These are phyloP conservation scores for Virgularia gustaviana DNA, from an alignment of 92 coral and sea anemone species.

Conservation along the genomic window DNA sequence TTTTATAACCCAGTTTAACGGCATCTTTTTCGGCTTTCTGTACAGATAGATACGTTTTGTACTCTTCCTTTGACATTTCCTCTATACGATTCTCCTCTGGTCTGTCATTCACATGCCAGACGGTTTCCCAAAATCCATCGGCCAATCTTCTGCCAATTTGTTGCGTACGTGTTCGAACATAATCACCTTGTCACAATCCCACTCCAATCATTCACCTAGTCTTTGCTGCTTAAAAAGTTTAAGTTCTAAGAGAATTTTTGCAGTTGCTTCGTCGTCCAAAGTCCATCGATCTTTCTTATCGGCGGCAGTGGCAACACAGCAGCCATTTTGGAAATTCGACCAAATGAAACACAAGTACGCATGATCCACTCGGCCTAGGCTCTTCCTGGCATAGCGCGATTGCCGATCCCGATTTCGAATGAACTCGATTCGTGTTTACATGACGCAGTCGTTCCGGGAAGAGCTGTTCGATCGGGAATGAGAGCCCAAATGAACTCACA, in stretches of 20 bases:
- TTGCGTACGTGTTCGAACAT: slow-evolving; percentile 46
- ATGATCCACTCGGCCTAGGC: no score
- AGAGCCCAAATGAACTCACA: no score
- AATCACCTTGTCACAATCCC: slow-evolving; percentile 53
- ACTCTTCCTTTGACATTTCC: slow-evolving; percentile 47
- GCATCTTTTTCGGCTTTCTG: slow-evolving; percentile 33
- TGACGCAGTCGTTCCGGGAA: no score
- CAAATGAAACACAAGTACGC: no score
- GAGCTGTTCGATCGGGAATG: no score
- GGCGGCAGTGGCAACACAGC: no score
- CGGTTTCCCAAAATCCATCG: slow-evolving; percentile 48
- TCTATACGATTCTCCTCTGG: slow-evolving; percentile 37
- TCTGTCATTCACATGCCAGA: slow-evolving; percentile 28
- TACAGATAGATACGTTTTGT: slow-evolving; percentile 25
- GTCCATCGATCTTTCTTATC: slow-evolving; percentile 48
- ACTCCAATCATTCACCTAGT: slow-evolving; percentile 43
- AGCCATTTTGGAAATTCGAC: no score
- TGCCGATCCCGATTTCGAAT: no score
- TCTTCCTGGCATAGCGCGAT: no score
- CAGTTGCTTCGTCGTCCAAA: slow-evolving; percentile 47
- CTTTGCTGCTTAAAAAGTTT: slow-evolving; percentile 41
- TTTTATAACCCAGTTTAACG: slow-evolving; percentile 22
- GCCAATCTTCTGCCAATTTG: slow-evolving; percentile 51
- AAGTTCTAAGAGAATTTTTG: slow-evolving; percentile 20
- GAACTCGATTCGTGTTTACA: no score